Conservation (phyloP, 2,888 invertebrate species). For the Cancer borealis region DNA sequence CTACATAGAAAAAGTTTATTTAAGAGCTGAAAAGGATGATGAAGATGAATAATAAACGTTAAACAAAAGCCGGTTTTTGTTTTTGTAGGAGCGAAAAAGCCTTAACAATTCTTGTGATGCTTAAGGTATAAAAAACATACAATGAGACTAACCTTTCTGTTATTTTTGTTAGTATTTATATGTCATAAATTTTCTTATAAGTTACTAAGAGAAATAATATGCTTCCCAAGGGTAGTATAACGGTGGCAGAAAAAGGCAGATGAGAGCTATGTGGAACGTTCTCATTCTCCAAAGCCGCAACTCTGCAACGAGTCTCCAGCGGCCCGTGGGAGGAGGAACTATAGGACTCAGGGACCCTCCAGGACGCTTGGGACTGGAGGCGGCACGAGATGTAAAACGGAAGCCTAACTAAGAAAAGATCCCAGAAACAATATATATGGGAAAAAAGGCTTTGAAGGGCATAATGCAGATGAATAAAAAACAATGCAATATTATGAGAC, state of each 20-base stretch:
- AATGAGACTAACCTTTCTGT: not conserved
- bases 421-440: not conserved
- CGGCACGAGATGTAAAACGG: conserved; percentile 28
- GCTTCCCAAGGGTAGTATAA: not conserved
- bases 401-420: not conserved
- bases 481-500: conserved; percentile 29
- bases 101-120: not conserved
- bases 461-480: not conserved
- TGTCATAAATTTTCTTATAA: not conserved
- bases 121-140: not conserved
- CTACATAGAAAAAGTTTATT: not conserved
- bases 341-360: not conserved
- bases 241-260: conserved; percentile 11
- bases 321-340: not conserved
- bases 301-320: conserved; percentile 25
- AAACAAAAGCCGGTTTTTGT: not conserved
- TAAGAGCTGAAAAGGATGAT: not conserved
- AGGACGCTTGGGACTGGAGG: not conserved
- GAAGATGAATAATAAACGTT: not conserved
- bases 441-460: not conserved
- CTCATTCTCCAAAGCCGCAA: not conserved
- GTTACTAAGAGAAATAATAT: not conserved
- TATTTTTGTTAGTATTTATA: not conserved
- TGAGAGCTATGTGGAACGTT: not conserved
- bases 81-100: not conserved